Percentiles rank a stretch among this genome's conserved stretches.
These are phyloP conservation scores for Propithecus coquereli DNA, from an alignment of 2,113 vertebrate genomes.

Conservation along the genomic window DNA sequence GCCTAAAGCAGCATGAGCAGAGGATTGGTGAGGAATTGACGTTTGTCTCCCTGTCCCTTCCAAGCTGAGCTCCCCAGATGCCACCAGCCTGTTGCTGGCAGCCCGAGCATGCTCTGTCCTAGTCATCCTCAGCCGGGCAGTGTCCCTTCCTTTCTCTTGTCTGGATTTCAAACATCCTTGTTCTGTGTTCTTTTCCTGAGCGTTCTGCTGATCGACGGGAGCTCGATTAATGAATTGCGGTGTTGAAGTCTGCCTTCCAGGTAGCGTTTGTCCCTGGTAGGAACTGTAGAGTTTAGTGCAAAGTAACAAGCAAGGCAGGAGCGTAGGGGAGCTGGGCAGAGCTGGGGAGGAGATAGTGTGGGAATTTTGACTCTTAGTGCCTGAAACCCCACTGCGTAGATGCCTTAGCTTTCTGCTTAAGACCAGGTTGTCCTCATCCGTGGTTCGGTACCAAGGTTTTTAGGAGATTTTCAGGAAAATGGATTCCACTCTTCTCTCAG, in stretches of 20 bases:
- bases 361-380: neutral
- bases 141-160: neutral
- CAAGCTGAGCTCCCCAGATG: neutral
- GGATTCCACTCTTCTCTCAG: neutral
- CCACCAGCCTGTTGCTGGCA: neutral
- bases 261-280: neutral
- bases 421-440: too few relatives aligned
- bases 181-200: neutral
- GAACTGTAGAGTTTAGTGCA: neutral
- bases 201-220: neutral
- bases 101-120: fast-evolving
- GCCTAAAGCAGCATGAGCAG: neutral
- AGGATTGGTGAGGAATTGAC: too few relatives aligned
- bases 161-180: neutral
- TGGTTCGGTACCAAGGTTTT: fast-evolving
- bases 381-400: fast-evolving
- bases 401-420: neutral
- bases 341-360: neutral
- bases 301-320: neutral
- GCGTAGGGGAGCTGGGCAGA: neutral
- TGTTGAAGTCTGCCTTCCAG: neutral
- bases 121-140: neutral
- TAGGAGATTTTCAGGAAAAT: neutral
- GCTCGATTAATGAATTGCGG: neutral
- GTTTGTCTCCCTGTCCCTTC: neutral